Conservation (phyloP, 2,888 invertebrate species). For the Nomada ferruginata region DNA sequence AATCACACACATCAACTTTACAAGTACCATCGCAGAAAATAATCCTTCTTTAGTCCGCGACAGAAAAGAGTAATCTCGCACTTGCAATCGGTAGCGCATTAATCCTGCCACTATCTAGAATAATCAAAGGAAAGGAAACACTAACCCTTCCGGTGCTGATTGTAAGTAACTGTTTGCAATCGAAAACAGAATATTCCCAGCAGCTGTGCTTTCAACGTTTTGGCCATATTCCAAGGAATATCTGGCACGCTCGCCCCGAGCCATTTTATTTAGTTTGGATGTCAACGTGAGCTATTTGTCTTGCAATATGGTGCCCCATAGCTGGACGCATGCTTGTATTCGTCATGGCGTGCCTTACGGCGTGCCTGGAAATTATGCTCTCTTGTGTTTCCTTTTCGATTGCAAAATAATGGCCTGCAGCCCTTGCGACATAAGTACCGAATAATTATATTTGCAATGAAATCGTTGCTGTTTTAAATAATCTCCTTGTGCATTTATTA, state of each 20-base stretch:
- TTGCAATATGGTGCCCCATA: constrained; percentile 7
- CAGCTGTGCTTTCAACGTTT: constrained; percentile 41
- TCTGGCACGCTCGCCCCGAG: constrained; percentile 7
- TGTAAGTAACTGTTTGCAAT: constrained; percentile 32
- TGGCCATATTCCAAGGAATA: constrained; percentile 12
- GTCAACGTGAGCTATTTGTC: constrained; percentile 24
- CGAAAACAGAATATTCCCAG: constrained; percentile 24
- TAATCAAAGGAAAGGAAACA: constrained; percentile 23
- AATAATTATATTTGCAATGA: background rate
- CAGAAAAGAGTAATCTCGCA: background rate
- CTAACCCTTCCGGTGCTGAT: constrained; percentile 13
- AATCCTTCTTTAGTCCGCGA: background rate
- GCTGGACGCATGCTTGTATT: constrained; percentile 35
- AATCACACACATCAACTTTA: background rate
- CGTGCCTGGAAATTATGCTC: constrained; percentile 28
- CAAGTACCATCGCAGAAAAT: background rate
- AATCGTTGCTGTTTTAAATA: no score
- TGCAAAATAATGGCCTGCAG: constrained; percentile 8
- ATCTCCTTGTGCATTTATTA: background rate
- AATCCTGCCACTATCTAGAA: constrained; percentile 3
- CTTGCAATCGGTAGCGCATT: constrained; percentile 10
- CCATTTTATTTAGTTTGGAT: constrained; percentile 27
- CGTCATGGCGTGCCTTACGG: background rate
- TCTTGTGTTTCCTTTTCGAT: constrained; percentile 11
- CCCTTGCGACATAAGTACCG: background rate